Base-by-base conservation (phyloP, 2,888 invertebrate genomes). In the Actias luna region DNA sequence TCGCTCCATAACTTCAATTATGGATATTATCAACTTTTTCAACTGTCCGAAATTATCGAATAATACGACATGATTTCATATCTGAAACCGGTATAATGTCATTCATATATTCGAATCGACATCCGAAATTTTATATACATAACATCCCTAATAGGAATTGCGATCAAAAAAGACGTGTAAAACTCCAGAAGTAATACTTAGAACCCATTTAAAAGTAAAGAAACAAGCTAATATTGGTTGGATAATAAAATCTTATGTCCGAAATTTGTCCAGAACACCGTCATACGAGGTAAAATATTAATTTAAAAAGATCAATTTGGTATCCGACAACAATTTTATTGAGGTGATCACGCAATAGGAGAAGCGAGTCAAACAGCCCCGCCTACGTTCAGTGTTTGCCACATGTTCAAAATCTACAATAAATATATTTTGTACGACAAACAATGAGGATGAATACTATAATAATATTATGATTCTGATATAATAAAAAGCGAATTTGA, bases 301-400 rank as follows among this genome's bases (percentile, higher is more conserved):
- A 70, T 78, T 81, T 80, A 80, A 78, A n/a, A 78, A 73, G 80
- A 77, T 78, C 80, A 84, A 85, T 84, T 87, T 82, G 77, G 81
- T 80, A 77, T 77, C 78, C 76, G 82, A 83, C 83, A 84, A 78
- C 84, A 83, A 83, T 87, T 87, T 85, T 87, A 88, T 88, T 84
- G 84, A 84, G 85, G 82, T 77, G 78, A 84, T 85, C 89, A 85
- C 88, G 89, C 87, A 88, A 88, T 85, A 83, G 83, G 77, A 81
- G 82, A 79, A 78, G 68, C 88, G 88, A 91, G 91, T 89, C 88
- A 84, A 90, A 85, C 91, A 83, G 83, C 86, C 80, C 83, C 89
- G 84, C 89, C 90, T 79, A 90, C 89, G 79, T 80, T 73, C 69
- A 69, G 66, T 65, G 66, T 67, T 74, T 73, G 72, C 67, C 29